These are phyloP conservation scores for Vannuccia rotundouncinata DNA, from an alignment of 2,888 invertebrate species.

Conservation along the genomic window DNA sequence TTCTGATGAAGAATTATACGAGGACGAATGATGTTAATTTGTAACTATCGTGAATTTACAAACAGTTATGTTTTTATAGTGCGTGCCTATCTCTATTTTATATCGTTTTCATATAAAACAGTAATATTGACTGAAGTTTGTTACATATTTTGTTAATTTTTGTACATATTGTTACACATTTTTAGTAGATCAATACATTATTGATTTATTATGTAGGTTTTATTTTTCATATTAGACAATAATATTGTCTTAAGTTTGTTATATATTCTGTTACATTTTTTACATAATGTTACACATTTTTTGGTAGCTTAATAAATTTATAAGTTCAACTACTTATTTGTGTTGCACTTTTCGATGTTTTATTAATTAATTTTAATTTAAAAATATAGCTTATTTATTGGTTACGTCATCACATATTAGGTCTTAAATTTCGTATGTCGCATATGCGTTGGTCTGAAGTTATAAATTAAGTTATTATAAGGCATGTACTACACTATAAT, in stretches of 20 bases:
- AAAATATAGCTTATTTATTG: slow-evolving; percentile 17
- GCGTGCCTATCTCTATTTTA: too few relatives aligned
- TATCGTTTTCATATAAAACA: slow-evolving; percentile 6
- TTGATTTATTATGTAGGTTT: too few relatives aligned
- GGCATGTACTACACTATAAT: neutral
- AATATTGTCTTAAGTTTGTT: slow-evolving; percentile 22
- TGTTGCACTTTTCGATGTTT: slow-evolving; percentile 15
- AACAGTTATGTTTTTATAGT: neutral
- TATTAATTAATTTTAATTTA: neutral
- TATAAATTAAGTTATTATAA: neutral
- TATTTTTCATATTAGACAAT: too few relatives aligned
- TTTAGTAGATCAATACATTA: too few relatives aligned
- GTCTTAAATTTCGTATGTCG: neutral
- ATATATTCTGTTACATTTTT: neutral
- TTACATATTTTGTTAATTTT: too few relatives aligned
- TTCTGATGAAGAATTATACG: slow-evolving; percentile 19
- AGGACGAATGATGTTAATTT: slow-evolving; percentile 5
- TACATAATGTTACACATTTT: too few relatives aligned
- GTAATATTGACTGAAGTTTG: too few relatives aligned
- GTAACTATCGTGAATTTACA: neutral
- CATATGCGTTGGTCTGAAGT: slow-evolving; percentile 19
- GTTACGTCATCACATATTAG: slow-evolving; percentile 9
- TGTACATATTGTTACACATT: too few relatives aligned
- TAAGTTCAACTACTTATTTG: slow-evolving; percentile 13
- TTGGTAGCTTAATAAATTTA: neutral